Percentiles rank a stretch among this genome's conserved stretches.
These are phyloP conservation scores for Hippocampus mohnikei DNA, from an alignment of 2,113 vertebrate genomes.

Conservation along the genomic window DNA sequence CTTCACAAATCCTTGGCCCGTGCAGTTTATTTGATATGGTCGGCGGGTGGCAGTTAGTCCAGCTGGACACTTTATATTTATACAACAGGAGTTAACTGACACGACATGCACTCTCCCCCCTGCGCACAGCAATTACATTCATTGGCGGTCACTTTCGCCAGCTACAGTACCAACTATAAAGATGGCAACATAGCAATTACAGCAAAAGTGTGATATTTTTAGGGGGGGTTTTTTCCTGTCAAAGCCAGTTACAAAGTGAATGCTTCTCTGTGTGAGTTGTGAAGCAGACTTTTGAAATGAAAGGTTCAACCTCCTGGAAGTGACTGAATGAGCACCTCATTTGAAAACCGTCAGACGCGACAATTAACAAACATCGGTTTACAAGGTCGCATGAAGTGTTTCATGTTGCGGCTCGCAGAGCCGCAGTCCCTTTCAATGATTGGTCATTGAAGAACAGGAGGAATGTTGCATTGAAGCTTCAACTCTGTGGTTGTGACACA, in stretches of 20 bases:
- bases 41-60: conserved; percentile 59
- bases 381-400: conserved; percentile 14
- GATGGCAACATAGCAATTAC: conserved; percentile 71
- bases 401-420: conserved; percentile 21
- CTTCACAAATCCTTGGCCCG: conserved; percentile 53
- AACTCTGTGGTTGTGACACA: background rate
- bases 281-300: conserved; percentile 49
- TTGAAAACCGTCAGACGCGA: conserved; percentile 20
- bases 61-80: conserved; percentile 66
- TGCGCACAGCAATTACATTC: conserved; percentile 74
- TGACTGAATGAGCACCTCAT: conserved; percentile 25
- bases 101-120: conserved; percentile 57
- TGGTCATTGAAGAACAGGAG: background rate
- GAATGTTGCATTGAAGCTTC: background rate
- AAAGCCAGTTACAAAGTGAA: conserved; percentile 63
- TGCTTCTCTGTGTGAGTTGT: conserved; percentile 59
- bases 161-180: conserved; percentile 71
- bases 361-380: conserved; percentile 29
- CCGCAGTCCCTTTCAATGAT: background rate
- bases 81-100: conserved; percentile 67
- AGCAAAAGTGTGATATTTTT: conserved; percentile 75
- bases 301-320: conserved; percentile 30
- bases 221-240: conserved; percentile 66
- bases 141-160: conserved; percentile 67
- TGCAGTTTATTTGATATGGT: conserved; percentile 45